A percentile compares a stretch with the other conserved stretches of the same genome.
These are phyloP conservation scores for Romanogobio albipinnatus DNA, from an alignment of 2,113 vertebrate species.

Conservation along the genomic window DNA sequence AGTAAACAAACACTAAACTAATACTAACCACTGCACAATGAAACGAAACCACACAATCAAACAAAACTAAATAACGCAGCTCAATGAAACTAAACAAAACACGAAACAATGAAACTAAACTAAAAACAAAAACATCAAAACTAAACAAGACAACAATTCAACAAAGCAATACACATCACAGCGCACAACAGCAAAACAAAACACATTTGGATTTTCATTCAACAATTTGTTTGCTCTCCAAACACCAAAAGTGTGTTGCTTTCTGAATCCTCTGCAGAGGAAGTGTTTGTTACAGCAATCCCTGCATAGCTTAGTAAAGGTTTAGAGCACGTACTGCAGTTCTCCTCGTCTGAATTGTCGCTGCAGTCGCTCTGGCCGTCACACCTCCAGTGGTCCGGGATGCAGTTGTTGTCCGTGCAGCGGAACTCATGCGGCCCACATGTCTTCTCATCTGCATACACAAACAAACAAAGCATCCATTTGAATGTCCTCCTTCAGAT, in stretches of 20 bases:
- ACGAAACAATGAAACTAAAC: not conserved
- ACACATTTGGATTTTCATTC: not conserved
- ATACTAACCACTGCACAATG: not conserved
- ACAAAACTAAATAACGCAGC: not conserved
- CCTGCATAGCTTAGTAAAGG: not conserved
- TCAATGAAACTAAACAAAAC: not conserved
- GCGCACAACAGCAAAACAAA: not conserved
- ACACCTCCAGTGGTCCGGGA: constrained; percentile 97
- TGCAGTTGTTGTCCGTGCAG: constrained; percentile 98
- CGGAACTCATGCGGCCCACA: constrained; percentile 97
- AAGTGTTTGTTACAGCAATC: not conserved
- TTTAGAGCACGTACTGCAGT: constrained; percentile 81
- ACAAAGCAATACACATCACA: not conserved
- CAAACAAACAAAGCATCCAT: constrained; percentile 63
- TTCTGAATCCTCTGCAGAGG: not conserved
- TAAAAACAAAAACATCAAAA: not conserved
- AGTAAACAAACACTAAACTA: not conserved
- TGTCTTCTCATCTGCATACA: constrained; percentile 92
- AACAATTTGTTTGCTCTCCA: not conserved
- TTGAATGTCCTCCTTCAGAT: not conserved
- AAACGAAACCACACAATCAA: not conserved
- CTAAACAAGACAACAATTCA: not conserved
- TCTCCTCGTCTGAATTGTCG: constrained; percentile 96
- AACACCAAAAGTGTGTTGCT: not conserved
- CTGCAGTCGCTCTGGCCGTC: constrained; percentile 97